phyloP scores from a whole-genome alignment of 2,797 vertebrate genomes.

The Scarus forsteni region DNA sequence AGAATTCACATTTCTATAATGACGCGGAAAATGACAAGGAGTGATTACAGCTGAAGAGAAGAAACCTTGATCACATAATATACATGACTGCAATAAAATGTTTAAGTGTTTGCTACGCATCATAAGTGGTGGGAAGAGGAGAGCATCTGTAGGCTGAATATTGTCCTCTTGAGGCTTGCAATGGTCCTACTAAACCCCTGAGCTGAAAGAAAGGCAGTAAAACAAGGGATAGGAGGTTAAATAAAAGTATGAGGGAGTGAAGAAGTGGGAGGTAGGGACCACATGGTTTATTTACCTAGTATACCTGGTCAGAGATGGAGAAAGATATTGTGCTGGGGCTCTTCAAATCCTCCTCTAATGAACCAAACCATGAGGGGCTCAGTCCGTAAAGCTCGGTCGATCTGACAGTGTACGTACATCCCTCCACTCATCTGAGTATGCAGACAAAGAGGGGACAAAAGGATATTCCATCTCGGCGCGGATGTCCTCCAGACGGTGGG shows the following conservation, averaged over 20 bases:
- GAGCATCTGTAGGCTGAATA: conserved; percentile 17
- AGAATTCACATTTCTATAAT: conserved; percentile 34
- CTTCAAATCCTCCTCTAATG: conserved; percentile 81
- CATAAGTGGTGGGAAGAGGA: conserved; percentile 8
- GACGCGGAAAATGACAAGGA: conserved; percentile 19
- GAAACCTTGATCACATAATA: conserved; percentile 5
- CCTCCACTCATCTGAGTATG: too few species aligned
- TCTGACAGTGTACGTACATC: too few species aligned
- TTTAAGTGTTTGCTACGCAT: conserved; percentile 25
- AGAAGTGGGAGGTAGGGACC: conserved; percentile 32
- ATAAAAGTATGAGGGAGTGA: conserved; percentile 32
- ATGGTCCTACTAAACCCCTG: conserved; percentile 21
- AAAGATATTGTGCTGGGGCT: conserved; percentile 66
- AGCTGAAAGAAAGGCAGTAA: conserved; percentile 21
- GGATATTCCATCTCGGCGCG: conserved; percentile 99
- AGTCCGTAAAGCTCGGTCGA: conserved; percentile 63
- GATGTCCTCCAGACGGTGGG: conserved; percentile 96
- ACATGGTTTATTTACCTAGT: conserved; percentile 75
- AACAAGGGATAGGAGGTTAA: conserved; percentile 37
- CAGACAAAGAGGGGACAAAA: too few species aligned
- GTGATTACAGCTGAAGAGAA: conserved; percentile 10
- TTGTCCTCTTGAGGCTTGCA: conserved; percentile 20
- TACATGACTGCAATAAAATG: conserved; percentile 17
- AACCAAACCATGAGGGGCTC: conserved; percentile 69
- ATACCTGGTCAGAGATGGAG: conserved; percentile 60